Conservation (phyloP, 2,113 vertebrate species). For the Actinemys pallida region DNA sequence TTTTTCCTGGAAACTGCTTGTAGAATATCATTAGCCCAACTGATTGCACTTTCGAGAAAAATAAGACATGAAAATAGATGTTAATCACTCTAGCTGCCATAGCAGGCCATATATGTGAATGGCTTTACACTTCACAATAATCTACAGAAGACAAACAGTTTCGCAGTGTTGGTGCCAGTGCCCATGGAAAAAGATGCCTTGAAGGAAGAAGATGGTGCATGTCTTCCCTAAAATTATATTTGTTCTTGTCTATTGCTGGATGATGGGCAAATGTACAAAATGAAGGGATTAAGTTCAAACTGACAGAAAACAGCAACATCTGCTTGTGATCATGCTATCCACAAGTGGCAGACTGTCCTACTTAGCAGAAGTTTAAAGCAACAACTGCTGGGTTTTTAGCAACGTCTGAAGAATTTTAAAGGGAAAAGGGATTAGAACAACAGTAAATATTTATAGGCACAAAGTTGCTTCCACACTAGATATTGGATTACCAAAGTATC, state of each 20-base stretch:
- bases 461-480: conserved; percentile 19
- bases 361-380: conserved; percentile 65
- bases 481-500: conserved; percentile 9
- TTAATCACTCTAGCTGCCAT: neutral
- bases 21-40: neutral
- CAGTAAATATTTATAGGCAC: neutral
- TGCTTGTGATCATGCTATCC: conserved; percentile 15
- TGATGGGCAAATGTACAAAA: conserved; percentile 48
- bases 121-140: neutral
- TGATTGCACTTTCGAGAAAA: neutral
- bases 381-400: conserved; percentile 44
- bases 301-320: conserved; percentile 44
- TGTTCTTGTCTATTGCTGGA: conserved; percentile 15
- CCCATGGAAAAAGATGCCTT: neutral
- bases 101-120: neutral
- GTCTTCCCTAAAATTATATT: conserved; percentile 17
- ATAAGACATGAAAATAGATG: neutral
- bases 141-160: neutral
- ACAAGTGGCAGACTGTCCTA: conserved; percentile 5
- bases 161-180: neutral
- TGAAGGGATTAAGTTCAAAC: conserved; percentile 52
- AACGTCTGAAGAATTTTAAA: conserved; percentile 51
- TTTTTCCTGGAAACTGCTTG: neutral
- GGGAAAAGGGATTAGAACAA: conserved; percentile 42
- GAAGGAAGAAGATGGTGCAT: neutral